phyloP scores from a whole-genome alignment of 1,140 invertebrate genomes.

The Drosophila mojavensis region DNA sequence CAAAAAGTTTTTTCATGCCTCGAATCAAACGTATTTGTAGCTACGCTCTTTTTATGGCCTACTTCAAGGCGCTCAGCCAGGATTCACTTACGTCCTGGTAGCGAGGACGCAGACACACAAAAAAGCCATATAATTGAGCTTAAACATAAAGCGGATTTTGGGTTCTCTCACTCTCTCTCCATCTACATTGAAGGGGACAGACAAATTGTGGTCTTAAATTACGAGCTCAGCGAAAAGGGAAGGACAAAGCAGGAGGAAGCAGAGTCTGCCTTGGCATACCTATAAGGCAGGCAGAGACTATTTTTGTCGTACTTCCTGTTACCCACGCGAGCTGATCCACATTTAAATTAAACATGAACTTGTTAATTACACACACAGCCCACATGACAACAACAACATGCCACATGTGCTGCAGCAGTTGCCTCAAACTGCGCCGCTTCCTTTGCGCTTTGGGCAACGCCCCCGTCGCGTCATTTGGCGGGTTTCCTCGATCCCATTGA shows the following conservation, averaged over 20 bases:
- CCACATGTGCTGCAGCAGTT: constrained; percentile 46
- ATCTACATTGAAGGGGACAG: constrained; percentile 27
- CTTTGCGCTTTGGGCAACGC: constrained; percentile 33
- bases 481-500: constrained; percentile 62
- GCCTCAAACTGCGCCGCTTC: constrained; percentile 43
- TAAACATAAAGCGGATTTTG: constrained; percentile 71
- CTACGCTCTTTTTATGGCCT: constrained; percentile 59
- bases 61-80: constrained; percentile 59
- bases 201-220: constrained; percentile 65
- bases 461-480: constrained; percentile 60
- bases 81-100: constrained; percentile 16
- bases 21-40: constrained; percentile 33
- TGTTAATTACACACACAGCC: constrained; percentile 67
- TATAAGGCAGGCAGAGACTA: constrained; percentile 7
- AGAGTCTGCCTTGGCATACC: constrained; percentile 9
- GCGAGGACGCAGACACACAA: background rate
- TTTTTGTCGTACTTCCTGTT: constrained; percentile 58
- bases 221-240: constrained; percentile 17
- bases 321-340: constrained; percentile 57
- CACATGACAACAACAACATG: constrained; percentile 54
- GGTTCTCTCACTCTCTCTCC: constrained; percentile 5
- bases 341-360: constrained; percentile 78
- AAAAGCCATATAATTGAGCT: constrained; percentile 80
- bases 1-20: constrained; percentile 42
- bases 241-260: background rate